Evolutionary conservation across 2,113 vertebrate genomes (phyloP), one percentile per base, ranked within the genome.

Genomic region (Ciconia maguari): DNA sequence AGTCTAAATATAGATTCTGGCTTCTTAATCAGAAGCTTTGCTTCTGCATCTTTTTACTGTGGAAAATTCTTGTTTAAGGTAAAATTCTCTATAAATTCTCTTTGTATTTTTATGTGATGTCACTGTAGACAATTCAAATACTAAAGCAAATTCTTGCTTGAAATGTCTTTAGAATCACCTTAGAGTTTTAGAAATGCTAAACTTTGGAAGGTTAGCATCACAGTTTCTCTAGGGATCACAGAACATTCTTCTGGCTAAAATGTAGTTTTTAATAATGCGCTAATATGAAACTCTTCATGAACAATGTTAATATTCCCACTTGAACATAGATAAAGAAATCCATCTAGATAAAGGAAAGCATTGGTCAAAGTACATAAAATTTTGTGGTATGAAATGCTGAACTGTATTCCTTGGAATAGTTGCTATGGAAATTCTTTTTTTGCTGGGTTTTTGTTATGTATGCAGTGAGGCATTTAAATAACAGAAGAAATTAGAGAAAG

Each of bases 351-450:
- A 83, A 74, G 42, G 32, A 87, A 93, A 88, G 25, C 62, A 44
- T 71, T 70, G 72, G 68, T 94, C 41, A 42, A 96, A 95, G 57
- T 69, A 68, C 72, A 41, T 62, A 80, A 60, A 55, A 76, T 78
- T 68, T 91, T 27, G 12, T 68, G 13, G 38, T 62, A 25, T 57
- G 29, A 90, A 81, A 74, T 75, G 14, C 51, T 80, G 61, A 96
- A 85, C 55, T 89, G 26, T 90, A 38, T 88, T 92, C 19, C 15
- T 80, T 79, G 61, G 42, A 87, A 68, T 65, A 92, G 95, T 96
- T 97, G 94, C 94, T 95, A 89, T 97, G 93, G 95, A 83, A 84
- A 90, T 94, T 34, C 2, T 29, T 22, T 29, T 87, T 27, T 60
- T 9, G 2, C 71, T 83, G 11, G 13, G 32, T 48, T 83, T 85